These are phyloP conservation scores for Eupelmus urozonus DNA, from an alignment of 2,888 invertebrate species.

Conservation along the genomic window DNA sequence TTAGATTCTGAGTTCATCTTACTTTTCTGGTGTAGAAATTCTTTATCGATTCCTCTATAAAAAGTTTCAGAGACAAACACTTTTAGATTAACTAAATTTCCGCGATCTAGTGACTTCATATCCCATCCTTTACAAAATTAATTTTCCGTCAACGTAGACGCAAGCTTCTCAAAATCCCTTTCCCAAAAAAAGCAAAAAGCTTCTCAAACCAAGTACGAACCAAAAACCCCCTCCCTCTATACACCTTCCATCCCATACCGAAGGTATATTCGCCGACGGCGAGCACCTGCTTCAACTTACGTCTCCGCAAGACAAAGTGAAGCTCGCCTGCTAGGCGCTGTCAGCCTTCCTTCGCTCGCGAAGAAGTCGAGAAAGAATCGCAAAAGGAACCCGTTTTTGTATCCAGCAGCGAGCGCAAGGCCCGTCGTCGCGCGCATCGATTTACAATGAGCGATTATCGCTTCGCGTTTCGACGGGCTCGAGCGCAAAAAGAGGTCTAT, in stretches of 20 bases:
- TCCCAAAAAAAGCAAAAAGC: too few relatives aligned
- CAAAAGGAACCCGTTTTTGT: conserved; percentile 47
- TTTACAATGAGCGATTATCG: conserved; percentile 67
- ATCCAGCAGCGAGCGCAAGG: conserved; percentile 3
- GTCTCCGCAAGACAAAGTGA: conserved; percentile 31
- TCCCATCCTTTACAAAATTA: too few relatives aligned
- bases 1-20: too few relatives aligned
- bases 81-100: too few relatives aligned
- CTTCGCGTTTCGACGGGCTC: conserved; percentile 21
- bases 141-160: conserved; percentile 21
- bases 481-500: conserved; percentile 45
- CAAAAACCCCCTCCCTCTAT: too few relatives aligned
- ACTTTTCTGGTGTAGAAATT: too few relatives aligned
- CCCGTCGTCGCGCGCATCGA: conserved; percentile 60
- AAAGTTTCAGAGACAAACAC: too few relatives aligned
- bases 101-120: too few relatives aligned
- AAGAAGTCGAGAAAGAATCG: conserved; percentile 21
- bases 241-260: neutral
- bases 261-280: neutral
- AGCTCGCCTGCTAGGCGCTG: conserved; percentile 28
- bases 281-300: conserved; percentile 50
- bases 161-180: too few relatives aligned
- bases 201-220: too few relatives aligned
- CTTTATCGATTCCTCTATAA: too few relatives aligned
- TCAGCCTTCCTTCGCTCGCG: conserved; percentile 23